phyloP scores from a whole-genome alignment of 2,113 vertebrate genomes.

The Phocoena phocoena region DNA sequence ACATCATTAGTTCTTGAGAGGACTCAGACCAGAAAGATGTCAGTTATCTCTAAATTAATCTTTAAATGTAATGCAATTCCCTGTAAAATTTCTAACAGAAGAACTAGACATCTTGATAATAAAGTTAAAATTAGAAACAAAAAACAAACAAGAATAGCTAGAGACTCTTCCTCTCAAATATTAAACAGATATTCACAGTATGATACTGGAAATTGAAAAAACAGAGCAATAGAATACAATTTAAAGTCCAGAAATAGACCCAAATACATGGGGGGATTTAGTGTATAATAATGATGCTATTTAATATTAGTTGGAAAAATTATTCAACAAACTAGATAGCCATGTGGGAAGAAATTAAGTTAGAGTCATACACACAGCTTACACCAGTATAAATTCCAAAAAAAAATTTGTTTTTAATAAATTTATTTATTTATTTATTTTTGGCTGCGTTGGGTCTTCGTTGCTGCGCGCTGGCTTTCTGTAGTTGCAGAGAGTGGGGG shows the following conservation, averaged over 20 bases:
- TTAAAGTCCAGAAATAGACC: not conserved
- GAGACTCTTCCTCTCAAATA: not conserved
- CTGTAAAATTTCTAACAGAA: not conserved
- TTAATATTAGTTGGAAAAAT: not conserved
- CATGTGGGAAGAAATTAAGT: not conserved
- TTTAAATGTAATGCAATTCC: not conserved
- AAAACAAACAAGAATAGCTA: not conserved
- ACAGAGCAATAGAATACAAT: constrained; percentile 2
- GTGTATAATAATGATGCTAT: not conserved
- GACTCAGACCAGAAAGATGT: not conserved
- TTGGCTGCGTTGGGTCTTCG: too few relatives aligned
- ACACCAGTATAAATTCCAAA: not conserved
- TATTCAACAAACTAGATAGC: not conserved
- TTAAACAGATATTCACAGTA: not conserved
- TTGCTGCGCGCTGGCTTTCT: too few relatives aligned
- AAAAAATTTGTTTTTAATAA: too few relatives aligned
- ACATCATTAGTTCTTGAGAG: not conserved
- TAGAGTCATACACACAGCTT: not conserved
- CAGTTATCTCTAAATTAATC: not conserved
- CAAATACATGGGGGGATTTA: not conserved
- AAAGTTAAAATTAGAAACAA: not conserved
- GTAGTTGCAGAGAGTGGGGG: too few relatives aligned
- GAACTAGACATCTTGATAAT: not conserved
- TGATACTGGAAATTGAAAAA: not conserved
- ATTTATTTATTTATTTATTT: too few relatives aligned